Evolutionary conservation across 1,140 invertebrate species (phyloP), one percentile per base, ranked within the genome.

Genomic region (Antheraea pernyi): DNA sequence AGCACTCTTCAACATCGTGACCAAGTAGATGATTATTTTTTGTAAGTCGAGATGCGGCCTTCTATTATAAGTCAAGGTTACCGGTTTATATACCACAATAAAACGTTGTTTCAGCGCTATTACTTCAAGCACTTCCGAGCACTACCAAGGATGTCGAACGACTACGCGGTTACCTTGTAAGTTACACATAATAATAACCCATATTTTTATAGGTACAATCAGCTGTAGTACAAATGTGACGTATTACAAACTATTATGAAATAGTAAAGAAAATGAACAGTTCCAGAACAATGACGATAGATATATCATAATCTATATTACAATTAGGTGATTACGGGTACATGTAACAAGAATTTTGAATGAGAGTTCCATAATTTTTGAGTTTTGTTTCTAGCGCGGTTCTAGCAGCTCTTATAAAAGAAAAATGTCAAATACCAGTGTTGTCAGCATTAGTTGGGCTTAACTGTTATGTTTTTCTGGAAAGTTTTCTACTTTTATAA

Each of bases 1-100:
- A n/a, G 85, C 82, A 82, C 78, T 89, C 65, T 86, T 87, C 70
- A 87, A 82, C 90, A 91, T 92, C 78, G 81, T 84, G 82, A 69
- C 75, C 69, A 69, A 74, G 61, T 73, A 77, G 76, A 79, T 76
- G 9, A 80, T 73, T 67, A 59, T 80, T 76, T 76, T 74, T 74
- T 58, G 74, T 62, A 53, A 53, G 11, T 60, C 64, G 72, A 70
- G 74, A 63, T 68, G 59, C 70, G 67, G 73, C 68, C 72, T 75
- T 71, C 22, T 64, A 69, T 19, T 48, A 48, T 11, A n/a, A 60
- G 13, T 64, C 80, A 85, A 85, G 80, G 81, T 81, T 83, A 76
- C 67, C 77, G 75, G 75, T 68, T 46, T 53, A 7, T 53, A 72
- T 7, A 16, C 1, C 64, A 65, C n/a, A 19, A n/a, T n/a, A 19